phyloP scores from a whole-genome alignment of 2,113 vertebrate species.

The Saccopteryx leptura region DNA sequence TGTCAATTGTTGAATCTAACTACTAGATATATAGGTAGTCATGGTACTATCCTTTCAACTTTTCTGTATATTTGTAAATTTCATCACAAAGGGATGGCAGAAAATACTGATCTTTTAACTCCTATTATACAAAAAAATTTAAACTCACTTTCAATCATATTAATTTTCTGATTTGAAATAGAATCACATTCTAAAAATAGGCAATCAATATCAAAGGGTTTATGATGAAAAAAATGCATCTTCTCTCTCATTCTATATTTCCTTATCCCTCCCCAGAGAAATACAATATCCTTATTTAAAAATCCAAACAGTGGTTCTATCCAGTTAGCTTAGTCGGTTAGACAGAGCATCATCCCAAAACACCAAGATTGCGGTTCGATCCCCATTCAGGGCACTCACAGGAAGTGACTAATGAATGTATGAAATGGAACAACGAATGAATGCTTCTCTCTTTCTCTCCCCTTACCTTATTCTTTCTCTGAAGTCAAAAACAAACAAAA shows the following conservation, averaged over 20 bases:
- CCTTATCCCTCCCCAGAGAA: not conserved
- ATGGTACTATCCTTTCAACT: not conserved
- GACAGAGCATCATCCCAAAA: too few relatives aligned
- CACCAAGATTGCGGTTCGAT: too few relatives aligned
- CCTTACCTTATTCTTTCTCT: too few relatives aligned
- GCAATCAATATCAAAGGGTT: not conserved
- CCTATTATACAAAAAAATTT: not conserved
- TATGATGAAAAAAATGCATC: not conserved
- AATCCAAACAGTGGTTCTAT: not conserved
- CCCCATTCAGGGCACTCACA: too few relatives aligned
- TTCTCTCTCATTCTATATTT: not conserved
- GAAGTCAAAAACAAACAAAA: too few relatives aligned
- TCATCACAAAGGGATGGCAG: not conserved
- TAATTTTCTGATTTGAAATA: conserved; percentile 36
- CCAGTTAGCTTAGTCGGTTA: too few relatives aligned
- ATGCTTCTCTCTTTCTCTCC: too few relatives aligned
- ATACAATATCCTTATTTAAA: not conserved
- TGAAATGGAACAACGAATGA: too few relatives aligned
- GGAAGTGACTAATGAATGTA: too few relatives aligned
- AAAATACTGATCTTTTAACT: conserved; percentile 39
- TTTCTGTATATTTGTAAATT: conserved; percentile 7
- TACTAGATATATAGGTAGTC: not conserved
- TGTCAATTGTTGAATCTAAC: not conserved
- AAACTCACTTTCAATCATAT: not conserved
- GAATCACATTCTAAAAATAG: conserved; percentile 32